Conservation (phyloP, 2,797 vertebrate species). For the Lacerta bilineata region DNA sequence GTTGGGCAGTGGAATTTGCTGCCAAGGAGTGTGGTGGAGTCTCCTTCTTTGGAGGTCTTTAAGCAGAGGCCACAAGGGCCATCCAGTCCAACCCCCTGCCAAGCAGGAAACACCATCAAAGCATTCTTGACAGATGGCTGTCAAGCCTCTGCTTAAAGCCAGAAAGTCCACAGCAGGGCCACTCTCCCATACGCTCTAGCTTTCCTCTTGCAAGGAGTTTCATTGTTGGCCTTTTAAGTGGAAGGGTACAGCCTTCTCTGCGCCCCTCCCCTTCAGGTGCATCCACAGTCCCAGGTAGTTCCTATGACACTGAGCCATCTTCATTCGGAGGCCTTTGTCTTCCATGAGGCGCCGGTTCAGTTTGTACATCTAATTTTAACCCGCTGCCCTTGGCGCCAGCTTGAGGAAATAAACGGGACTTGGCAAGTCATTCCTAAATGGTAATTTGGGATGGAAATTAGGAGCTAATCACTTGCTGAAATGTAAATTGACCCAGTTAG, state of each 20-base stretch:
- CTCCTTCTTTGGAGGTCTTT: no score
- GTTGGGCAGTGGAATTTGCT: no score
- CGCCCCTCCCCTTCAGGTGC: no score
- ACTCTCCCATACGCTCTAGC: neutral
- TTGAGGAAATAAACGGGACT: neutral
- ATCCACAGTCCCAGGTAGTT: neutral
- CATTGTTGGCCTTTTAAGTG: neutral
- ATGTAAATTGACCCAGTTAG: conserved; percentile 18
- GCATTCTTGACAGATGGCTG: no score
- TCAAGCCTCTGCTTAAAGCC: no score
- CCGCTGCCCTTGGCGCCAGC: neutral
- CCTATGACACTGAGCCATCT: no score
- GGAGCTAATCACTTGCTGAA: conserved; percentile 20
- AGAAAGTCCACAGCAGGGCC: neutral
- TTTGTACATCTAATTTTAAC: conserved; percentile 5
- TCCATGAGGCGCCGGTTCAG: no score
- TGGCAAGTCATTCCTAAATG: neutral
- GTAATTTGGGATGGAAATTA: conserved; percentile 30
- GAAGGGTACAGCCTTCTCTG: neutral
- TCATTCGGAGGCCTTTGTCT: neutral
- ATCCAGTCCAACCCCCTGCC: no score
- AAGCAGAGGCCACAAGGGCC: no score
- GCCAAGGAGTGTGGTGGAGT: no score
- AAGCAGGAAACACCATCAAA: no score
- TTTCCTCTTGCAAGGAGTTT: no score